phyloP scores from a whole-genome alignment of 2,797 vertebrate genomes.

The Syngnathus rostellatus region DNA sequence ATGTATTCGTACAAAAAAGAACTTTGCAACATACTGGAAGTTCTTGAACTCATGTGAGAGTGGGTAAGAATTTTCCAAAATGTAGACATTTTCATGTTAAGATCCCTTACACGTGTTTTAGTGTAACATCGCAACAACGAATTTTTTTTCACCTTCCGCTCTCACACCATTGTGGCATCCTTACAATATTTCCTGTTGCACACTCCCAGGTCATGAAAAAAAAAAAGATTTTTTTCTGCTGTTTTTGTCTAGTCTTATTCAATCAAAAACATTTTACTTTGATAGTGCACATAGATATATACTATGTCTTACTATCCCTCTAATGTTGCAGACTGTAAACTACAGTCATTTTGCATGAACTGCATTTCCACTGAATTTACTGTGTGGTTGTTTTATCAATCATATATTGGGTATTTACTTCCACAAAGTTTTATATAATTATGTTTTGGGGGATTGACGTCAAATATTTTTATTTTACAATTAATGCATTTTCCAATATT shows the following conservation, averaged over 20 bases:
- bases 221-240: not conserved
- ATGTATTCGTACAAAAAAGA: not conserved
- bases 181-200: conserved; percentile 3
- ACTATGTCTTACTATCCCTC: not conserved
- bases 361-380: not conserved
- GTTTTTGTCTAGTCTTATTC: not conserved
- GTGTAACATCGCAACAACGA: not conserved
- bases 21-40: not conserved
- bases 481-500: not conserved
- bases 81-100: not conserved
- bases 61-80: not conserved
- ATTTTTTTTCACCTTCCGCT: not conserved
- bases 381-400: not conserved
- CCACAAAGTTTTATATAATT: not conserved
- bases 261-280: not conserved
- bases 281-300: not conserved
- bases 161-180: not conserved
- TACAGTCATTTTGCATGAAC: not conserved
- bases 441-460: not conserved
- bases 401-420: not conserved
- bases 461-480: not conserved
- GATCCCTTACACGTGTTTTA: not conserved
- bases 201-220: not conserved
- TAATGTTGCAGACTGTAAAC: not conserved
- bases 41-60: not conserved